A percentile compares a stretch with the other conserved stretches of the same genome.
These are phyloP conservation scores for Hypothenemus hampei DNA, from an alignment of 1,140 invertebrate genomes.

Conservation along the genomic window DNA sequence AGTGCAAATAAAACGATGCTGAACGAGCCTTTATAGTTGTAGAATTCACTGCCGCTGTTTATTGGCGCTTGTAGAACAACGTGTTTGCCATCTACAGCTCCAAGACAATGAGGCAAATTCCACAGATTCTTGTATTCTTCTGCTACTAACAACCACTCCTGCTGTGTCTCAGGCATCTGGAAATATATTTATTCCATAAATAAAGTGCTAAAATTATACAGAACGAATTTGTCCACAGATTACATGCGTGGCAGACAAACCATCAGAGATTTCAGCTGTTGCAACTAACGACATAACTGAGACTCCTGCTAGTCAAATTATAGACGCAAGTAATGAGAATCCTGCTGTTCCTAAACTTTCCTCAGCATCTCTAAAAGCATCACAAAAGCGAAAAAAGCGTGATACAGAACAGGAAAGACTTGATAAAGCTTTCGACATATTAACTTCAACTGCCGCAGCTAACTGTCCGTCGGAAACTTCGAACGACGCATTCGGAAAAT, in stretches of 20 bases:
- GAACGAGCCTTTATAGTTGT: constrained; percentile 40
- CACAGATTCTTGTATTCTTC: constrained; percentile 35
- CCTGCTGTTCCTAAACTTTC: neutral
- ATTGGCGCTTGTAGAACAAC: constrained; percentile 22
- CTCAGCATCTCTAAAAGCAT: neutral
- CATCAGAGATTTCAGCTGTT: neutral
- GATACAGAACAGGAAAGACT: neutral
- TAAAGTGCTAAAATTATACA: neutral
- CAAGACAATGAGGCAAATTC: constrained; percentile 46
- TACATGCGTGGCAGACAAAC: neutral
- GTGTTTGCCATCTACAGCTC: constrained; percentile 47
- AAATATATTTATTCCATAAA: neutral
- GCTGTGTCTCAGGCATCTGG: neutral
- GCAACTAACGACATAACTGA: neutral
- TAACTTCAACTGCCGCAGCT: neutral
- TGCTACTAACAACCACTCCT: constrained; percentile 32
- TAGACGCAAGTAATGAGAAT: neutral
- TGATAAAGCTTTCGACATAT: neutral
- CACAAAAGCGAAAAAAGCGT: neutral
- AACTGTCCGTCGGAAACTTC: neutral
- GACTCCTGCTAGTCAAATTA: too few relatives aligned
- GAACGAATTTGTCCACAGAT: neutral
- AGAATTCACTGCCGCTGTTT: constrained; percentile 23
- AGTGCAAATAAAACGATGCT: constrained; percentile 46
- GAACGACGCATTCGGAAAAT: neutral